phyloP scores from a whole-genome alignment of 2,113 vertebrate species.

The Nerophis ophidion region DNA sequence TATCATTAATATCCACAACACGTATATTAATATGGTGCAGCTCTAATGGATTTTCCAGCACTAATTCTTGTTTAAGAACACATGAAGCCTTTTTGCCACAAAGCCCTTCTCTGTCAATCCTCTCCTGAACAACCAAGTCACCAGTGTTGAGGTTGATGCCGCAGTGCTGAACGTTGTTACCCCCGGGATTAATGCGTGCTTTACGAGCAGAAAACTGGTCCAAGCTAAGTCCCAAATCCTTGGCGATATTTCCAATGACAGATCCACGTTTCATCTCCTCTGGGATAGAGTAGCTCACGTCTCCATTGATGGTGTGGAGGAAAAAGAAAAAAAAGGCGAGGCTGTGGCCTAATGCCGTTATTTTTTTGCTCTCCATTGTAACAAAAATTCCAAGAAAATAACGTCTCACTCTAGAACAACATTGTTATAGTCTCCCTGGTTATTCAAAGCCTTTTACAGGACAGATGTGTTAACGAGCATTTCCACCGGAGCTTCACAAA shows the following conservation, averaged over 20 bases:
- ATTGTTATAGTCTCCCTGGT: background rate
- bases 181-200: slow-evolving; percentile 50
- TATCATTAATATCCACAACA: slow-evolving; percentile 74
- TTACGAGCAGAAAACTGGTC: slow-evolving; percentile 54
- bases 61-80: slow-evolving; percentile 64
- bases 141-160: slow-evolving; percentile 53
- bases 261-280: slow-evolving; percentile 72
- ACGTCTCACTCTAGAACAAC: background rate
- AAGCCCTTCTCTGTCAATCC: slow-evolving; percentile 70
- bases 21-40: slow-evolving; percentile 55
- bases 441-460: background rate
- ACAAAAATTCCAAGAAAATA: no score
- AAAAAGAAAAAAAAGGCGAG: no score
- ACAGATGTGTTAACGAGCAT: background rate
- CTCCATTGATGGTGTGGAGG: slow-evolving; percentile 29
- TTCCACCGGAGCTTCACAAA: background rate
- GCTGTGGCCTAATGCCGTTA: no score
- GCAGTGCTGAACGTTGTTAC: slow-evolving; percentile 54
- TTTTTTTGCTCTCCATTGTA: no score
- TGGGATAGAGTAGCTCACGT: slow-evolving; percentile 57
- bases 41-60: slow-evolving; percentile 67
- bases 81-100: slow-evolving; percentile 53
- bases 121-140: slow-evolving; percentile 51
- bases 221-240: slow-evolving; percentile 64
- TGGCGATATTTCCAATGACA: slow-evolving; percentile 70